Evolutionary conservation across 2,113 vertebrate genomes (phyloP), one percentile per base, ranked within the genome.

Genomic region (Haemorhous mexicanus): DNA sequence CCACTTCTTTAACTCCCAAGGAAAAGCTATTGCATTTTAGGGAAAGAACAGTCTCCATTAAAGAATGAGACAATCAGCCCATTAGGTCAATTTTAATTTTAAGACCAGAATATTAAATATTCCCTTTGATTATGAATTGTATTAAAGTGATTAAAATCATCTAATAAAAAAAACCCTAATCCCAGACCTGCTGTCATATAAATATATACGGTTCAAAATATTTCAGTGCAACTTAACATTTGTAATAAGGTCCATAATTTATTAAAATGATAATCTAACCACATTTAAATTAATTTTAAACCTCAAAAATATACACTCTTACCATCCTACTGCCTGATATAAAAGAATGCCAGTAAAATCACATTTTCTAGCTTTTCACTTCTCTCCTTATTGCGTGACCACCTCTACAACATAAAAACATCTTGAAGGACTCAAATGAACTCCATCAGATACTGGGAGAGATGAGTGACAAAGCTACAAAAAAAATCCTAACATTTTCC

Each of bases 101-200:
- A 72, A 97, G 27, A 79, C 27, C 32, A 30, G 74, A 92, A 84
- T 94, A 91, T 93, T 96, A 91, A 95, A 87, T 66, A 76, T 21
- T 83, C 69, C 47, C 53, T 94, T 55, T 94, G 59, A 93, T 69
- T 92, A 87, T 58, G 87, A 82, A 83, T 61, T 89, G 87, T 92
- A 93, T 74, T 95, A 95, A 93, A 87, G 39, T 94, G 89, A 95
- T 95, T 93, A 93, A 76, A 97, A 91, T 80, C 30, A 58, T 92
- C 66, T 72, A 93, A 96, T 91, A 80, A 95, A 78, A 93, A 91
- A 67, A 76, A 56, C 6, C 61, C 33, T 90, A 83, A 91, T 88
- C 68, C 70, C 43, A 80, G 50, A 68, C 33, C 41, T 87, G 35
- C 28, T 84, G 79, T 84, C 62, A n/a, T 56, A n/a, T 69, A 96